Conservation (phyloP, 2,888 invertebrate species). For the Platerodrilus igneus region DNA sequence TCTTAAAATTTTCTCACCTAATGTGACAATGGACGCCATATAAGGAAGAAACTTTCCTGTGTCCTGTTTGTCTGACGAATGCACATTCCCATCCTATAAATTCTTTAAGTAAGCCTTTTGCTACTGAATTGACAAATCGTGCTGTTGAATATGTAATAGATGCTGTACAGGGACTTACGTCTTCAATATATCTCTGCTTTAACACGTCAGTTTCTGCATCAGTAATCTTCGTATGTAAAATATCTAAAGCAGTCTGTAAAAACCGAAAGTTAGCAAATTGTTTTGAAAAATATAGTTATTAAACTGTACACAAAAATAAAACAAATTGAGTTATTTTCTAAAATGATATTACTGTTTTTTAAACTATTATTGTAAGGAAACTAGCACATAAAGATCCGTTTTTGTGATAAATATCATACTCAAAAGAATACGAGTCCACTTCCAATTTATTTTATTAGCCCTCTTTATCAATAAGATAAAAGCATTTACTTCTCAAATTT, state of each 20-base stretch:
- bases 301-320: too few relatives aligned
- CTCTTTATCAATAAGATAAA: too few relatives aligned
- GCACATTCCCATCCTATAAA: constrained; percentile 41
- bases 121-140: constrained; percentile 39
- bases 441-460: too few relatives aligned
- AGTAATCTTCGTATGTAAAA: constrained; percentile 33
- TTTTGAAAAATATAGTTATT: too few relatives aligned
- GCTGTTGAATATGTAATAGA: constrained; percentile 38
- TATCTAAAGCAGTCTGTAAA: constrained; percentile 20
- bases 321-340: too few relatives aligned
- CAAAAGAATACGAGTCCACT: too few relatives aligned
- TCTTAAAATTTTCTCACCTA: constrained; percentile 31
- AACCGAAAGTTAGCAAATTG: too few relatives aligned
- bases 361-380: too few relatives aligned
- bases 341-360: too few relatives aligned
- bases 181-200: constrained; percentile 32
- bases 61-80: constrained; percentile 42
- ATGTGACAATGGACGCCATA: constrained; percentile 40
- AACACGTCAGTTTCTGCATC: constrained; percentile 36
- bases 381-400: too few relatives aligned
- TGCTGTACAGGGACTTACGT: constrained; percentile 32
- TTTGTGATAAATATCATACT: too few relatives aligned
- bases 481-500: too few relatives aligned
- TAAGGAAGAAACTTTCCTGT: constrained; percentile 42
- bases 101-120: constrained; percentile 38